Evolutionary conservation across 92 coral and sea anemone genomes (phyloP).

Genomic region (Palythoa grandis): DNA sequence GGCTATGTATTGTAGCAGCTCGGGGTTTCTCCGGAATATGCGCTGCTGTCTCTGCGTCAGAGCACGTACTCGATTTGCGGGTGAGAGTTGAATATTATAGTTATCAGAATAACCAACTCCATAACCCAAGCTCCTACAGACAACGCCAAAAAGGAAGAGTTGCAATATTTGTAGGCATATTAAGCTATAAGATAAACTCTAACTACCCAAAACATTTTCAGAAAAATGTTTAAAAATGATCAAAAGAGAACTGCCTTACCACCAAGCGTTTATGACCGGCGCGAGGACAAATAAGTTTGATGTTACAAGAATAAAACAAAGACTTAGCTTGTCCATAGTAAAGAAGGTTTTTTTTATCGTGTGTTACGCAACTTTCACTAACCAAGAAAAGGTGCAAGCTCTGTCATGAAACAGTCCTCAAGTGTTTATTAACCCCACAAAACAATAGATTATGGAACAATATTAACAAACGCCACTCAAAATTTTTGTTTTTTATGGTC

Average conservation of each 20-base stretch:
- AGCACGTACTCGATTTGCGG: slow-evolving; percentile 82
- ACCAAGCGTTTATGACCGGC: slow-evolving; percentile 66
- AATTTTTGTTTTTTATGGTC: slow-evolving; percentile 70
- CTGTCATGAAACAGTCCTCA: slow-evolving; percentile 65
- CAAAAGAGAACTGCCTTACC: slow-evolving; percentile 48
- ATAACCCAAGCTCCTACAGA: slow-evolving; percentile 48
- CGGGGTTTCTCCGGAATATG: slow-evolving; percentile 75
- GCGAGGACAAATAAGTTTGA: slow-evolving; percentile 49
- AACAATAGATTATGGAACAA: slow-evolving; percentile 83
- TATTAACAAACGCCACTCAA: slow-evolving; percentile 74
- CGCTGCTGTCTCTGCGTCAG: slow-evolving; percentile 80
- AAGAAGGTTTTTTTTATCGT: slow-evolving; percentile 2
- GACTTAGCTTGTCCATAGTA: slow-evolving; percentile 8
- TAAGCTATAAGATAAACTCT: no score
- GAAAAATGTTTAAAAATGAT: background rate
- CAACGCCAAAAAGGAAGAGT: slow-evolving; percentile 3
- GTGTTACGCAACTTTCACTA: slow-evolving; percentile 37
- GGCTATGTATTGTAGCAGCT: slow-evolving; percentile 79
- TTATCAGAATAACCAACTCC: slow-evolving; percentile 44
- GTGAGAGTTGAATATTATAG: slow-evolving; percentile 81
- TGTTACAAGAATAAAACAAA: slow-evolving; percentile 25
- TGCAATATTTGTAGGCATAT: background rate
- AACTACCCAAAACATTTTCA: background rate
- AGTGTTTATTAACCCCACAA: slow-evolving; percentile 70
- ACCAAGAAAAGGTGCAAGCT: slow-evolving; percentile 39